These are phyloP conservation scores for Hydrozoanthus gracilis DNA, from an alignment of 92 coral and sea anemone genomes.

Conservation along the genomic window DNA sequence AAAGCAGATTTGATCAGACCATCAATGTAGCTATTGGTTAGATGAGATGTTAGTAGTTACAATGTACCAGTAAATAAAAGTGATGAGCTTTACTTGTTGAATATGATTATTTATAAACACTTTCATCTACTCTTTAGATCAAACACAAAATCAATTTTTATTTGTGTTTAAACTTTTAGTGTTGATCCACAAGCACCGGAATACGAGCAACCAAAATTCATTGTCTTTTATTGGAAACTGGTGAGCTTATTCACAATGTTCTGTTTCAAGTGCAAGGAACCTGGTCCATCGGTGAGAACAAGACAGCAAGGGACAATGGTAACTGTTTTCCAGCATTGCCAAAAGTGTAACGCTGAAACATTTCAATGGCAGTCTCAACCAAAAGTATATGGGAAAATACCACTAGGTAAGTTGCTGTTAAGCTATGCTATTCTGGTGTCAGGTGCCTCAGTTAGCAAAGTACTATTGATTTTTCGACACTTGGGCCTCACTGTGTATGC, in stretches of 20 bases:
- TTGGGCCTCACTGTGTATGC: constrained; percentile 31
- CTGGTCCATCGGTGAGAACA: constrained; percentile 38
- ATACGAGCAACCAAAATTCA: constrained; percentile 59
- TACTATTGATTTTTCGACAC: neutral
- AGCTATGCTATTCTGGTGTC: constrained; percentile 54
- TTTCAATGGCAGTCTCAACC: constrained; percentile 62
- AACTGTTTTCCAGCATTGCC: constrained; percentile 63
- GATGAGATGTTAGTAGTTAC: neutral
- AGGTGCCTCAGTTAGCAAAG: constrained; percentile 37
- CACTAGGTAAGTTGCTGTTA: constrained; percentile 56
- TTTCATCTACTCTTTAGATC: too few relatives aligned
- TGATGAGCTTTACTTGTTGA: neutral
- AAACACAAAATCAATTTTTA: neutral
- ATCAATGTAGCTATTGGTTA: neutral
- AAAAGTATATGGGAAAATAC: constrained; percentile 51
- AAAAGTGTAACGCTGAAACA: constrained; percentile 31
- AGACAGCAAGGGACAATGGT: constrained; percentile 71
- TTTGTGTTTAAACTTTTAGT: neutral
- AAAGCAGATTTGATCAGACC: neutral
- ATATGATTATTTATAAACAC: neutral
- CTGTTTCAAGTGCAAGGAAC: constrained; percentile 68
- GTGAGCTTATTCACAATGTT: constrained; percentile 62
- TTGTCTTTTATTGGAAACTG: constrained; percentile 59
- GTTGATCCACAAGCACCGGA: constrained; percentile 38
- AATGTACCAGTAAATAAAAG: neutral